Evolutionary conservation across 1,140 invertebrate genomes (phyloP).

Genomic region (Maconellicoccus hirsutus): DNA sequence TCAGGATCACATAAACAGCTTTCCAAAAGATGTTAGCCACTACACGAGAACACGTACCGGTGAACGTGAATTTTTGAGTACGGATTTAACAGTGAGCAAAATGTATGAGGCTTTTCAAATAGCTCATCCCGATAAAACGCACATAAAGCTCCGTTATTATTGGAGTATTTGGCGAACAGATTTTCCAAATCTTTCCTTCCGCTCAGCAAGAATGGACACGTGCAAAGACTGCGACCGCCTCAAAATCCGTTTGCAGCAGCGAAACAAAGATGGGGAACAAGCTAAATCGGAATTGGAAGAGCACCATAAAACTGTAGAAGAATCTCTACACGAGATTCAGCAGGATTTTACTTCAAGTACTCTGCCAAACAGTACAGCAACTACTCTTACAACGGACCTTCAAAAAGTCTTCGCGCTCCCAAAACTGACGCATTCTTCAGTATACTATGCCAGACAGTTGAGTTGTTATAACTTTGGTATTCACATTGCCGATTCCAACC

Average conservation of each 20-base stretch:
- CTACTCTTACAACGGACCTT: constrained; percentile 27
- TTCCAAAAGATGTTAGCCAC: no score
- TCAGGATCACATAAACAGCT: no score
- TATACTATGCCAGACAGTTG: constrained; percentile 29
- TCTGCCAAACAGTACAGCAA: constrained; percentile 22
- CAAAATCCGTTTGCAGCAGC: neutral
- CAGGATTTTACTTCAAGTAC: neutral
- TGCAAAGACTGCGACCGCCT: neutral
- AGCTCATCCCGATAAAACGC: no score
- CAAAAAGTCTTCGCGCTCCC: constrained; percentile 29
- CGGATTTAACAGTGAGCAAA: no score
- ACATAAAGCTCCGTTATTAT: no score
- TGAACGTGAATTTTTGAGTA: no score
- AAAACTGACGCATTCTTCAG: constrained; percentile 28
- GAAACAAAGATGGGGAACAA: neutral
- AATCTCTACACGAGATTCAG: neutral
- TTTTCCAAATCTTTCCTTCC: no score
- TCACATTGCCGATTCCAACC: constrained; percentile 26
- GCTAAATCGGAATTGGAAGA: neutral
- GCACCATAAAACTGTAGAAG: neutral
- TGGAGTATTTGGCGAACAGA: no score
- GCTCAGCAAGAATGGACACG: neutral
- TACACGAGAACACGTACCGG: no score
- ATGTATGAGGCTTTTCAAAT: no score
- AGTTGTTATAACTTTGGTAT: constrained; percentile 28